Conservation (phyloP, 1,140 invertebrate species). For the Holotrichia oblita region DNA sequence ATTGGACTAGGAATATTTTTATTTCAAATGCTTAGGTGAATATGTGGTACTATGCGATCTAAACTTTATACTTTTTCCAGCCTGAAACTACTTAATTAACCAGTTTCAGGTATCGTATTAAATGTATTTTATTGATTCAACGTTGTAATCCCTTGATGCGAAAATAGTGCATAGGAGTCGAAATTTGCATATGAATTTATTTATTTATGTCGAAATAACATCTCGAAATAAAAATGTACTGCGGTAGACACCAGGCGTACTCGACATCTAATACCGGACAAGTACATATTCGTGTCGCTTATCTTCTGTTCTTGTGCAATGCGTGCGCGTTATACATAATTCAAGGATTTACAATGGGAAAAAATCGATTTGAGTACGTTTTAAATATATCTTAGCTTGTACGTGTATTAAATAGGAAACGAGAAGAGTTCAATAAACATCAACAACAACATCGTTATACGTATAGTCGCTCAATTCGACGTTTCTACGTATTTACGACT, state of each 20-base stretch:
- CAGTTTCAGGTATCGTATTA: background rate
- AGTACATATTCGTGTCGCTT: constrained; percentile 33
- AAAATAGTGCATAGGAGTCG: constrained; percentile 22
- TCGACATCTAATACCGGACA: constrained; percentile 36
- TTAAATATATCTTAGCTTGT: constrained; percentile 21
- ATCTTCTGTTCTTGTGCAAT: constrained; percentile 34
- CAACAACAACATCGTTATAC: background rate
- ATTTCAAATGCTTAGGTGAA: too few species aligned
- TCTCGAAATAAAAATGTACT: constrained; percentile 20
- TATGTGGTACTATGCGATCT: too few species aligned
- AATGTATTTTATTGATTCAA: constrained; percentile 22
- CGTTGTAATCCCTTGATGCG: background rate
- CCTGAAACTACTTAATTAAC: background rate
- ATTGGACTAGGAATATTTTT: too few species aligned
- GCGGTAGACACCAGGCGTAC: constrained; percentile 1
- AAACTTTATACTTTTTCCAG: background rate
- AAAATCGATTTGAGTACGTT: constrained; percentile 28
- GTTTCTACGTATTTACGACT: background rate
- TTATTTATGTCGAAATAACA: constrained; percentile 25
- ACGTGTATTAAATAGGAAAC: constrained; percentile 33
- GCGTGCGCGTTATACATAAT: constrained; percentile 36
- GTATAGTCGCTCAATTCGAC: background rate
- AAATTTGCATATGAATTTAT: constrained; percentile 32
- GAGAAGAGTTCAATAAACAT: constrained; percentile 30
- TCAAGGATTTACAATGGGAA: constrained; percentile 33